Base-by-base conservation (phyloP, 2,113 vertebrate genomes). In the Amphilophus citrinellus region DNA sequence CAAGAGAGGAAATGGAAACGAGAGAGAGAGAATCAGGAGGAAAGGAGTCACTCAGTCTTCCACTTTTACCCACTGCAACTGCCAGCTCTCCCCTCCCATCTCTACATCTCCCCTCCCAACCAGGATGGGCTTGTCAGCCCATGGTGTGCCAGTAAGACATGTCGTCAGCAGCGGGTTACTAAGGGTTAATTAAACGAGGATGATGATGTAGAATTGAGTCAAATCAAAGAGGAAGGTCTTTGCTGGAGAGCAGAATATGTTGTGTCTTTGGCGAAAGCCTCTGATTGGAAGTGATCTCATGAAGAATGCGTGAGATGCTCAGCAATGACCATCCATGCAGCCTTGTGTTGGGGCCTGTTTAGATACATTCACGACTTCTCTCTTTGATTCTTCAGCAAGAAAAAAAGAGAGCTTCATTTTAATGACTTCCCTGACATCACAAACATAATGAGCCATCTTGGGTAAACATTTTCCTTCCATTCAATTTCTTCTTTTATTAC, bases 151-250 rank as follows among this genome's bases (percentile, higher is more conserved):
- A 79, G 86, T 87, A 84, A 78, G 91, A 89, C 81, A 61, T 85
- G 85, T 61, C 58, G 79, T 87, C 76, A 73, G 88, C 84, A 47
- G 87, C 39, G 14, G 85, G 85, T 82, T 65, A 53, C 60, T 24
- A 22, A 56, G 84, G 89, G 92, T 93, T 93, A 91, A 93, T 91
- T 89, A 90, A 87, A 88, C 39, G 80, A 84, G 83, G 87, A 88
- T 89, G 92, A 93, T 80, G 76, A 83, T 2, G 90, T 84, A 87
- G 84, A 85, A 86, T 47, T 4, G 13, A 85, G 84, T 78, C 84
- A 79, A 87, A 80, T 77, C 35, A 35, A 78, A 71, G 50, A 82
- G 20, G 85, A 37, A 73, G 65, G 7, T 42, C n/a, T 53, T 10
- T 11, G 39, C 63, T 61, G 61, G 71, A 66, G 6, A 37, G n/a